Percentiles rank a stretch among this genome's conserved stretches.
Evolutionary conservation across 2,888 invertebrate genomes (phyloP).

Genomic region (Plagodis dolabraria): DNA sequence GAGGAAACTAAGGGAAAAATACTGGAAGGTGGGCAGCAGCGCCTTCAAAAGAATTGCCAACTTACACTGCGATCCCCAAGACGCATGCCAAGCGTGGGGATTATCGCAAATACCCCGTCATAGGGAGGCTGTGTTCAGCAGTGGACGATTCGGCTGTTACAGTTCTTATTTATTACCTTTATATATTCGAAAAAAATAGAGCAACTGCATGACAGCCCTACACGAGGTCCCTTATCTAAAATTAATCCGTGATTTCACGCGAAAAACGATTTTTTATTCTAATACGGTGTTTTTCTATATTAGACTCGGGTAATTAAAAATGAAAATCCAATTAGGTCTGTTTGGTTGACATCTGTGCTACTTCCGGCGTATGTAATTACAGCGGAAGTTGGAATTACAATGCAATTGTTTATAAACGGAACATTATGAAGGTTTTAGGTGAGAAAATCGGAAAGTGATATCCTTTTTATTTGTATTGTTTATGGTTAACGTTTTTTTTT

Average conservation of each 20-base stretch:
- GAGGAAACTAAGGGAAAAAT: too few relatives aligned
- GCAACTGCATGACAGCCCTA: conserved; percentile 20
- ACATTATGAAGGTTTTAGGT: not conserved
- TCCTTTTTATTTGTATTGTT: too few relatives aligned
- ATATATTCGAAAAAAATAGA: too few relatives aligned
- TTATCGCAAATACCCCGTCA: too few relatives aligned
- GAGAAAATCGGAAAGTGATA: not conserved
- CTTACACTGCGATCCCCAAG: too few relatives aligned
- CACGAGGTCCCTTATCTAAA: conserved; percentile 45
- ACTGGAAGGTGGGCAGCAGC: too few relatives aligned
- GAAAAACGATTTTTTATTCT: conserved; percentile 36
- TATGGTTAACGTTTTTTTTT: too few relatives aligned
- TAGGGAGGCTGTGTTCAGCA: too few relatives aligned
- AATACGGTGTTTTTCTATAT: conserved; percentile 23
- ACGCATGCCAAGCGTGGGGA: too few relatives aligned
- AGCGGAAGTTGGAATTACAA: not conserved
- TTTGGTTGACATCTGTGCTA: conserved; percentile 3
- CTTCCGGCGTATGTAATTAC: conserved; percentile 10
- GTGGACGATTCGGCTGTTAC: too few relatives aligned
- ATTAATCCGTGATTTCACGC: conserved; percentile 47
- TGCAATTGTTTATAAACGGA: not conserved
- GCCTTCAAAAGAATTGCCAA: too few relatives aligned
- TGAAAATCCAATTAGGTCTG: conserved; percentile 21
- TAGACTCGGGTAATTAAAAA: conserved; percentile 27
- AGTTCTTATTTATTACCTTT: too few relatives aligned